phyloP scores from a whole-genome alignment of 2,113 vertebrate species.

The Chlamydotis undulata region DNA sequence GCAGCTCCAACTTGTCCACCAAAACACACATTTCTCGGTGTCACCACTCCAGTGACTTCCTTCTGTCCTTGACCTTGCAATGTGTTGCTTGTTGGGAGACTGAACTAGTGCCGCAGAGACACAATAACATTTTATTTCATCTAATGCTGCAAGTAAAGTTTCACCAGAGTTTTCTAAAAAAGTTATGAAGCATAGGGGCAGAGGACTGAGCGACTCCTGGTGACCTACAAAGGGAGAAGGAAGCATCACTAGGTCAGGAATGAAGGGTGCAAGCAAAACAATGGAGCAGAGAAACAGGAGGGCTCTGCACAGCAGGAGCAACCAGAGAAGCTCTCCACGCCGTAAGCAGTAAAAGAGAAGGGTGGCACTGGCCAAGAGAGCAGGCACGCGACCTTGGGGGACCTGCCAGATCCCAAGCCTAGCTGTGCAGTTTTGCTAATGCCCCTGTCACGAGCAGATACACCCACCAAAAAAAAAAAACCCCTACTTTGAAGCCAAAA shows the following conservation, averaged over 20 bases:
- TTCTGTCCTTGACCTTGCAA: neutral
- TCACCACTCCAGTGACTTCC: neutral
- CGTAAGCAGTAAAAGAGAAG: neutral
- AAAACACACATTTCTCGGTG: accelerated
- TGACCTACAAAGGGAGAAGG: neutral
- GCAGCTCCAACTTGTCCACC: neutral
- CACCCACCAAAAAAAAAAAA: neutral
- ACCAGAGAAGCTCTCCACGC: neutral
- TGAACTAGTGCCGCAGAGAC: neutral
- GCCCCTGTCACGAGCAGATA: neutral
- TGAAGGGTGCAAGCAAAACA: neutral
- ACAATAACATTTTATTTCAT: accelerated
- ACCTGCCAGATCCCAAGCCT: neutral
- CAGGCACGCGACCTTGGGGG: neutral
- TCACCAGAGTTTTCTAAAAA: neutral
- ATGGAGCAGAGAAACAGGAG: neutral
- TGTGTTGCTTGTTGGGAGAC: neutral
- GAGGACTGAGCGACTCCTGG: accelerated
- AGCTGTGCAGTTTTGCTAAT: neutral
- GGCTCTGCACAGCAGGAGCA: neutral
- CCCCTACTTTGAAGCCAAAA: neutral
- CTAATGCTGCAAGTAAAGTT: neutral
- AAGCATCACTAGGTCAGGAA: neutral
- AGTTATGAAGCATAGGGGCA: neutral
- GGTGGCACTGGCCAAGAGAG: neutral